Percentiles rank a stretch among this genome's conserved stretches.
phyloP scores from a whole-genome alignment of 92 coral and sea anemone genomes.

The Epizoanthus rinbou region DNA sequence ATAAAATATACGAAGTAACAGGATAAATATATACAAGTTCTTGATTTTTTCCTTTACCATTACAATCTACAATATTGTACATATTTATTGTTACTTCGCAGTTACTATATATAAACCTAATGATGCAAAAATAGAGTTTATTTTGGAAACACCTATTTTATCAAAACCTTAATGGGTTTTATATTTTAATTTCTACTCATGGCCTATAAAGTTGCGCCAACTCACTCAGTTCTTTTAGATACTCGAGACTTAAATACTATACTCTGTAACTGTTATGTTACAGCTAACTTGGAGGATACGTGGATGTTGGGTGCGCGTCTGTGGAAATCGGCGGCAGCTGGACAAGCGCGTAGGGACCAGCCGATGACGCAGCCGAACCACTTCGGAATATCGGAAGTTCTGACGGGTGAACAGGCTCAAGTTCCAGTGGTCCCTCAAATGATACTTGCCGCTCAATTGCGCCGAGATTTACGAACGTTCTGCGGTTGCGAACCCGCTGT shows the following conservation, averaged over 20 bases:
- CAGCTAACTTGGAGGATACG: slow-evolving; percentile 55
- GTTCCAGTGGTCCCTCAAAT: slow-evolving; percentile 66
- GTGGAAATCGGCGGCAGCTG: slow-evolving; percentile 90
- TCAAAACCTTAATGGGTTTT: too few relatives aligned
- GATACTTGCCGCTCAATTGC: slow-evolving; percentile 57
- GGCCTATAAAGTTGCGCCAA: too few relatives aligned
- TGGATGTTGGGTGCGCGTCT: slow-evolving; percentile 46
- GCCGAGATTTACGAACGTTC: slow-evolving; percentile 69
- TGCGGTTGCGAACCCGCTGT: not conserved
- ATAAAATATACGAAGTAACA: too few relatives aligned
- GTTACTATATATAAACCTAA: too few relatives aligned
- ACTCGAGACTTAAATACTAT: not conserved
- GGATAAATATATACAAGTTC: too few relatives aligned
- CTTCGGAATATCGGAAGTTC: slow-evolving; percentile 79
- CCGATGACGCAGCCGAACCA: slow-evolving; percentile 59
- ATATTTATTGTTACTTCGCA: too few relatives aligned
- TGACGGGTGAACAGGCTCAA: slow-evolving; percentile 76
- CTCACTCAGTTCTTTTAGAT: too few relatives aligned
- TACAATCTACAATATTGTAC: too few relatives aligned
- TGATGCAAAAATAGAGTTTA: too few relatives aligned
- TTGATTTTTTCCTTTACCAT: too few relatives aligned
- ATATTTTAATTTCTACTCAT: too few relatives aligned
- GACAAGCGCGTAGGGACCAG: slow-evolving; percentile 74
- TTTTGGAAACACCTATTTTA: too few relatives aligned
- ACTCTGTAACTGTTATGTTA: not conserved